Conservation (phyloP, 2,797 vertebrate genomes). For the Lepus oiostolus region DNA sequence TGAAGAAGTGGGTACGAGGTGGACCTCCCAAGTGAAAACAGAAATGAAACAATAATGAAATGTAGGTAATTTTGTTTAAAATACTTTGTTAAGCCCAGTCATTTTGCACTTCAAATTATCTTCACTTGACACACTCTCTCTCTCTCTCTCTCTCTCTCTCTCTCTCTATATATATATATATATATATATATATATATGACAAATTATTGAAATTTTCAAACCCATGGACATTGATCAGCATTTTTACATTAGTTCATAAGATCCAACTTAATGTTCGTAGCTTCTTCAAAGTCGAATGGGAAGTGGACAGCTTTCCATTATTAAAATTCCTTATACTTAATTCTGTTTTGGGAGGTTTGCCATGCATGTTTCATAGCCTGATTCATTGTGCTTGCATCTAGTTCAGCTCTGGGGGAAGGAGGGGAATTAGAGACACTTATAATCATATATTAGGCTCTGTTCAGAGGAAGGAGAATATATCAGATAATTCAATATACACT, state of each 20-base stretch:
- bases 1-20: too few species aligned
- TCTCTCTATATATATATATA: too few species aligned
- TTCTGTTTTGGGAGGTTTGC: slow-evolving; percentile 7
- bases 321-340: neutral
- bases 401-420: neutral
- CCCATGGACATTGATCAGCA: too few species aligned
- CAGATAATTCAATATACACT: neutral
- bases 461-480: neutral
- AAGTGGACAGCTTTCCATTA: too few species aligned
- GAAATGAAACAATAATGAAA: too few species aligned
- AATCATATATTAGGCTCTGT: neutral
- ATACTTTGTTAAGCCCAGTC: too few species aligned
- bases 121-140: too few species aligned
- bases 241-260: neutral
- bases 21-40: too few species aligned
- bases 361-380: neutral
- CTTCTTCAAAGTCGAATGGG: neutral
- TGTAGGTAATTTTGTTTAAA: too few species aligned
- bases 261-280: neutral
- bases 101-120: neutral
- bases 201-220: too few species aligned
- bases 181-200: too few species aligned
- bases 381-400: neutral
- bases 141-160: too few species aligned
- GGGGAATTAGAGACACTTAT: neutral